phyloP scores from a whole-genome alignment of 1,140 invertebrate genomes.

The Drosophila pandora region DNA sequence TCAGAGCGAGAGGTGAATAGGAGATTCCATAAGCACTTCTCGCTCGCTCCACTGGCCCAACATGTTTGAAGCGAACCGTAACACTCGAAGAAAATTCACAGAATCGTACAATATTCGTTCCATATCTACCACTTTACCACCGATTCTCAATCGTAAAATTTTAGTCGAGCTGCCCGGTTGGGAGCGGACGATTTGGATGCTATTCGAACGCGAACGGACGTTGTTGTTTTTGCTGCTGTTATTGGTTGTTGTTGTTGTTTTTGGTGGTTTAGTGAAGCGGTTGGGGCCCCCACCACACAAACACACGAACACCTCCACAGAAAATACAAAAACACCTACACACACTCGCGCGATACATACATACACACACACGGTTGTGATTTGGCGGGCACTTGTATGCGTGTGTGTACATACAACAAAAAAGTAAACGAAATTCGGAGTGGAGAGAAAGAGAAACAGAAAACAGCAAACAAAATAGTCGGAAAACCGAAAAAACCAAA shows the following conservation, averaged over 20 bases:
- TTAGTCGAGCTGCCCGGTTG: no score
- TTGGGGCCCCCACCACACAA: conserved; percentile 4
- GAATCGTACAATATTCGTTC: no score
- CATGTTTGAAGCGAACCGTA: no score
- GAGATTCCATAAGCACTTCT: no score
- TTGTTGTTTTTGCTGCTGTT: conserved; percentile 1
- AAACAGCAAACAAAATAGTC: conserved; percentile 36
- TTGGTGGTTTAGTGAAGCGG: conserved; percentile 45
- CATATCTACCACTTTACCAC: no score
- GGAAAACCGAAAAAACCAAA: conserved; percentile 34
- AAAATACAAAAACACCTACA: conserved; percentile 29
- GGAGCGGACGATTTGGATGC: no score
- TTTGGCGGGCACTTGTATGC: conserved; percentile 69
- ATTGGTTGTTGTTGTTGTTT: conserved; percentile 38
- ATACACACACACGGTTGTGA: conserved; percentile 75
- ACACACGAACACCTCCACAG: conserved; percentile 39
- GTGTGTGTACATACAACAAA: conserved; percentile 43
- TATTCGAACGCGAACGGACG: not conserved
- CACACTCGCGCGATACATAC: conserved; percentile 50
- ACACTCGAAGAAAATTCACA: no score
- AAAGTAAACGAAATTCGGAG: conserved; percentile 47
- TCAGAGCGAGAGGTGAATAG: no score
- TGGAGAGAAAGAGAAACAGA: conserved; percentile 26
- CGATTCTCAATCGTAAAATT: no score
- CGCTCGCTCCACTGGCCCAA: no score